These are phyloP conservation scores for Anorthoa munda DNA, from an alignment of 2,888 invertebrate genomes.

Conservation along the genomic window DNA sequence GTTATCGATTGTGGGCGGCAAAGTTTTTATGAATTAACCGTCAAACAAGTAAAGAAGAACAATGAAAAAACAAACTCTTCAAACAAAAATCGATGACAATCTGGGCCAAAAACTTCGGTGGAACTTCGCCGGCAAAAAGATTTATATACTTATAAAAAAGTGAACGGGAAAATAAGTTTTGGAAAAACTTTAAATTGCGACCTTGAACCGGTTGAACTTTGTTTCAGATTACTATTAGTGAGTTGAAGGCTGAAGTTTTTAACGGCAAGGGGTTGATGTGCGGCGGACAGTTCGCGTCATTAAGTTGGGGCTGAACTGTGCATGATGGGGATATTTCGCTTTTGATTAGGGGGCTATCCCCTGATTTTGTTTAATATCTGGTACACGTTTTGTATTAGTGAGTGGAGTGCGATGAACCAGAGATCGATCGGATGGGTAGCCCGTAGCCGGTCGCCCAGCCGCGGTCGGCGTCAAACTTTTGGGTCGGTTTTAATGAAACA, in stretches of 20 bases:
- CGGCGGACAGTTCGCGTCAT: slow-evolving; percentile 78
- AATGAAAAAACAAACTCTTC: slow-evolving; percentile 91
- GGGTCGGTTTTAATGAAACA: slow-evolving; percentile 88
- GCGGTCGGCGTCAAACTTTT: slow-evolving; percentile 84
- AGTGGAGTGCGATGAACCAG: slow-evolving; percentile 83
- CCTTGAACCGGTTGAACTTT: slow-evolving; percentile 90
- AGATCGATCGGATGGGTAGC: slow-evolving; percentile 82
- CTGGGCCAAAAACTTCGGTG: slow-evolving; percentile 90
- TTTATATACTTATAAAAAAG: slow-evolving; percentile 91
- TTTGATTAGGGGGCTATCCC: slow-evolving; percentile 75
- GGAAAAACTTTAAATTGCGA: slow-evolving; percentile 92
- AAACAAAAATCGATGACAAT: slow-evolving; percentile 92
- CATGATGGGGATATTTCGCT: slow-evolving; percentile 79
- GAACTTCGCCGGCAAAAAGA: slow-evolving; percentile 90
- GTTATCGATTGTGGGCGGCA: slow-evolving; percentile 89
- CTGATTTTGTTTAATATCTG: slow-evolving; percentile 73
- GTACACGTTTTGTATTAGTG: slow-evolving; percentile 76
- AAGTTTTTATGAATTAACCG: slow-evolving; percentile 91
- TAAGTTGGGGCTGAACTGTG: slow-evolving; percentile 73
- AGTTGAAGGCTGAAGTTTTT: slow-evolving; percentile 86
- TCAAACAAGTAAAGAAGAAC: slow-evolving; percentile 91
- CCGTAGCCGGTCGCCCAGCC: slow-evolving; percentile 66
- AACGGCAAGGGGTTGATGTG: slow-evolving; percentile 85
- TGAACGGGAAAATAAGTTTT: slow-evolving; percentile 90
- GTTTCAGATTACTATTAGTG: slow-evolving; percentile 91